Percentiles rank a stretch among this genome's conserved stretches.
These are phyloP conservation scores for Hydrotaea cyrtoneurina DNA, from an alignment of 2,888 invertebrate genomes.

Conservation along the genomic window DNA sequence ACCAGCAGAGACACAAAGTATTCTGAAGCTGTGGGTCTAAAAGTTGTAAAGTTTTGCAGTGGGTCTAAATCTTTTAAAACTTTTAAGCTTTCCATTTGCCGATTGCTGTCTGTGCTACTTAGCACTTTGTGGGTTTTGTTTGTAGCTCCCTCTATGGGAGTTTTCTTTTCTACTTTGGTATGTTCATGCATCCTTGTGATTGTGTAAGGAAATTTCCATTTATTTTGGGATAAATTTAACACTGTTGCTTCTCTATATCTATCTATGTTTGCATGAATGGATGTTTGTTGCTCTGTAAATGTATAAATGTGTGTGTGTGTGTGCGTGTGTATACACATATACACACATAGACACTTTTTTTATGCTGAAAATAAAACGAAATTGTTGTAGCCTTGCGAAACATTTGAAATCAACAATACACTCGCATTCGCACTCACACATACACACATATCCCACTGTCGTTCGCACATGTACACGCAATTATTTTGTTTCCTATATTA, in stretches of 20 bases:
- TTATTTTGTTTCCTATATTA: constrained; percentile 70
- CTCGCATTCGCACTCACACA: background rate
- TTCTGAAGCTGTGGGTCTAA: too few species aligned
- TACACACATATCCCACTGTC: background rate
- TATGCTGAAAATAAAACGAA: constrained; percentile 62
- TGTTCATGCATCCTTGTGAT: background rate
- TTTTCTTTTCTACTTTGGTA: background rate
- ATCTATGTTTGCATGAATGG: background rate
- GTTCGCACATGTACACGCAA: constrained; percentile 59
- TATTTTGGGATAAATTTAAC: constrained; percentile 45
- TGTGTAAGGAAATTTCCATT: constrained; percentile 40
- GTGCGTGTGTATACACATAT: constrained; percentile 15
- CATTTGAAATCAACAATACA: constrained; percentile 58
- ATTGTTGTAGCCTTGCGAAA: constrained; percentile 69
- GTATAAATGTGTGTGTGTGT: constrained; percentile 12
- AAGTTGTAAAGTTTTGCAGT: too few species aligned
- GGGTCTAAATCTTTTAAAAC: too few species aligned
- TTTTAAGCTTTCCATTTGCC: background rate
- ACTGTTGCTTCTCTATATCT: constrained; percentile 60
- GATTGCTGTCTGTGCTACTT: background rate
- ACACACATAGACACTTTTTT: constrained; percentile 47
- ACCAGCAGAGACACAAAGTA: too few species aligned
- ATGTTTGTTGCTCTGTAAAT: constrained; percentile 19
- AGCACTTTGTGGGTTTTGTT: background rate
- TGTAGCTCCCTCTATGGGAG: background rate